phyloP scores from a whole-genome alignment of 37 sponge, comb jelly and placozoan species.

The Spongilla lacustris region DNA sequence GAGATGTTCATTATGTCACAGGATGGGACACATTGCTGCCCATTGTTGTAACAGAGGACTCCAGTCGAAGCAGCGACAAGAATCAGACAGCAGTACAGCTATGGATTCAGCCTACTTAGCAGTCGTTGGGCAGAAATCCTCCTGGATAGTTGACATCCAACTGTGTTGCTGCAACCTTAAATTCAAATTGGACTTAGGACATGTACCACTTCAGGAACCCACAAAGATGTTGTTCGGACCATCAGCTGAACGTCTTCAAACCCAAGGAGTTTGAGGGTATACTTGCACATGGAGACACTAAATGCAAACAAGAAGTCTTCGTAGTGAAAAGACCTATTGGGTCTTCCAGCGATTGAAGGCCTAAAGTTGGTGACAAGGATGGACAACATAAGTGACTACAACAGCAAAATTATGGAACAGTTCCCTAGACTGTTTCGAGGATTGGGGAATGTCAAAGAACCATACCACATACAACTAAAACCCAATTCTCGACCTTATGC shows the following conservation, averaged over 20 bases:
- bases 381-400: background rate
- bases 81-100: background rate
- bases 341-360: slow-evolving; percentile 10
- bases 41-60: background rate
- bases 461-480: slow-evolving; percentile 29
- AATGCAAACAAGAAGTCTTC: background rate
- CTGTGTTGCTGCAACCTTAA: background rate
- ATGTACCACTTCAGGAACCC: background rate
- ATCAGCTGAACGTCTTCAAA: background rate
- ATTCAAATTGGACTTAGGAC: slow-evolving; percentile 40
- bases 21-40: slow-evolving; percentile 25
- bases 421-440: slow-evolving; percentile 21
- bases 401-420: background rate
- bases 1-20: slow-evolving; percentile 6
- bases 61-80: background rate
- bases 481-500: slow-evolving; percentile 33
- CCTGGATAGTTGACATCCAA: slow-evolving; percentile 15
- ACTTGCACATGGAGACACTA: background rate
- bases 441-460: slow-evolving; percentile 25
- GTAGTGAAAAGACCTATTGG: slow-evolving; percentile 23
- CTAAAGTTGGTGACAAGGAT: slow-evolving; percentile 7
- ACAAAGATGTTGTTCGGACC: slow-evolving; percentile 22
- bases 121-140: background rate
- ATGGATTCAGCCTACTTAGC: slow-evolving; percentile 13
- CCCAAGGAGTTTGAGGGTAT: background rate